Conservation (phyloP, 2,888 invertebrate species). For the Lochmaea crataegi region DNA sequence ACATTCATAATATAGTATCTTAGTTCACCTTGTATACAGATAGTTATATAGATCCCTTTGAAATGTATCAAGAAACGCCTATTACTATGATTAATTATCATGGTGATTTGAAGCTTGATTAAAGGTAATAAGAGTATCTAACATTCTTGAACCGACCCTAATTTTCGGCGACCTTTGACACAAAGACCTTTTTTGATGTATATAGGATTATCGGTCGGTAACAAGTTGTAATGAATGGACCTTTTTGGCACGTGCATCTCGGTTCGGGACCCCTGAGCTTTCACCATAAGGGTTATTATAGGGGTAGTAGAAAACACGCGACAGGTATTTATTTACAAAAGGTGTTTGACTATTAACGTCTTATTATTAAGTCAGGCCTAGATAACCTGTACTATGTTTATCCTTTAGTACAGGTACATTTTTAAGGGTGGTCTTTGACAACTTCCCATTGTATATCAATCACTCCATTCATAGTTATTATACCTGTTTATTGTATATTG, state of each 20-base stretch:
- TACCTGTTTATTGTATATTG: too few species aligned
- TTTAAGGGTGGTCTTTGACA: background rate
- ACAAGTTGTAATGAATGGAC: conserved; percentile 18
- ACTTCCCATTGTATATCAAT: background rate
- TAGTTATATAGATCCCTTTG: background rate
- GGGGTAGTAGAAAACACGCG: conserved; percentile 22
- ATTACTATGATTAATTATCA: background rate
- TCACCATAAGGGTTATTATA: conserved; percentile 14
- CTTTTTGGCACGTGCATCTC: conserved; percentile 27
- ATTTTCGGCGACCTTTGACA: conserved; percentile 26
- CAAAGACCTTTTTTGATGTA: conserved; percentile 15
- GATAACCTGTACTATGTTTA: background rate
- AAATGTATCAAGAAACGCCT: background rate
- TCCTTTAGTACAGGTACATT: background rate
- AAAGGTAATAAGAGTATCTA: conserved; percentile 22
- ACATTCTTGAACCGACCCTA: conserved; percentile 28
- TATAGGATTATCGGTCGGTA: conserved; percentile 3
- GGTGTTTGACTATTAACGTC: background rate
- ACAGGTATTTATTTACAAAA: conserved; percentile 11
- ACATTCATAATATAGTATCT: too few species aligned
- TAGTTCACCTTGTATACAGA: too few species aligned
- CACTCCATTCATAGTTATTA: too few species aligned
- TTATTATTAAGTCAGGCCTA: conserved; percentile 4
- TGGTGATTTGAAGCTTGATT: conserved; percentile 14
- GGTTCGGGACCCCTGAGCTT: conserved; percentile 20